Conservation (phyloP, 2,113 vertebrate genomes). For the Ardeotis arabs region DNA sequence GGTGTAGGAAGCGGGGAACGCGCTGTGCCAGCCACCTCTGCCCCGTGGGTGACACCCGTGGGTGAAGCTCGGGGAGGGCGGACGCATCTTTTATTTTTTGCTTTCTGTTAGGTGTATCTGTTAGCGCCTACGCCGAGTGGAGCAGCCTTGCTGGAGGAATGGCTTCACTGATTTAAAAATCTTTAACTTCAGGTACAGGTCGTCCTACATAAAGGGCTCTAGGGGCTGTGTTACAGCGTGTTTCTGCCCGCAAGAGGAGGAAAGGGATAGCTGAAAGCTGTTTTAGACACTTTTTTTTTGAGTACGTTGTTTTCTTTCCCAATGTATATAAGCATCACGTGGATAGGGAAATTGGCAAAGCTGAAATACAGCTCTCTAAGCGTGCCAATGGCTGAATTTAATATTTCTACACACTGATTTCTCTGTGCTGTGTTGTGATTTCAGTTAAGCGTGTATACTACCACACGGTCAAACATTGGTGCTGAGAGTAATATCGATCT, state of each 20-base stretch:
- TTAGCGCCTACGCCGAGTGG: too few species aligned
- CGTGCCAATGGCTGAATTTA: accelerated
- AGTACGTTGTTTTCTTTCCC: accelerated
- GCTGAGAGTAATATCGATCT: constrained; percentile 87
- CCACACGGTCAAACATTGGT: constrained; percentile 81
- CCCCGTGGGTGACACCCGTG: too few species aligned
- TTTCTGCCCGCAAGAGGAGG: background rate
- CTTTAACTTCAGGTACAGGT: accelerated
- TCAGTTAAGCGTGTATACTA: constrained; percentile 92
- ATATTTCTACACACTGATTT: background rate
- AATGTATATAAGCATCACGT: accelerated
- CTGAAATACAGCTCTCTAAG: background rate
- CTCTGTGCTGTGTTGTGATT: background rate
- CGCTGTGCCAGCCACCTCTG: too few species aligned
- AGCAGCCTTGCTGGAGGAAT: too few species aligned
- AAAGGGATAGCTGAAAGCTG: too few species aligned
- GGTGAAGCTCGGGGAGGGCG: too few species aligned
- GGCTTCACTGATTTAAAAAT: too few species aligned
- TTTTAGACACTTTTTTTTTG: background rate
- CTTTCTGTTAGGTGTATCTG: too few species aligned
- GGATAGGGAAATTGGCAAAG: too few species aligned
- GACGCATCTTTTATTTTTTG: too few species aligned
- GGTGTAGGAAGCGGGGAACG: too few species aligned
- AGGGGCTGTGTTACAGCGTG: accelerated
- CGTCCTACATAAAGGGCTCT: accelerated